These are phyloP conservation scores for Callosobruchus maculatus DNA, from an alignment of 2,888 invertebrate species.

Conservation along the genomic window DNA sequence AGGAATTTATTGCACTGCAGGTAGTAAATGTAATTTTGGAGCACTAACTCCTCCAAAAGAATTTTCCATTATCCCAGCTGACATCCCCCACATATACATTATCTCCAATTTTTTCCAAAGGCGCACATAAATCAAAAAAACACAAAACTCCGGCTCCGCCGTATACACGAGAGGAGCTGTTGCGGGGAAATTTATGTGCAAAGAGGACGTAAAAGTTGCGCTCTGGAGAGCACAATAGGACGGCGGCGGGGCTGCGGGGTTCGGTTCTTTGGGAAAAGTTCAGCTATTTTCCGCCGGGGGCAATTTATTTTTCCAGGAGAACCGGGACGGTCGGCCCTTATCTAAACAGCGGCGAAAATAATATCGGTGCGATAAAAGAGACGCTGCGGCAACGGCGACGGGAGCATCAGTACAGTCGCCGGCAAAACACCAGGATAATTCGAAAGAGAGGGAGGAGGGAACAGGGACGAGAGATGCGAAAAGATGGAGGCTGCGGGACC, in stretches of 20 bases:
- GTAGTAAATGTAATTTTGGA: background rate
- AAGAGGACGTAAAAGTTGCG: slow-evolving; percentile 15
- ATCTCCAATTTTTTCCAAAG: background rate
- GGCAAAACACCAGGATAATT: slow-evolving; percentile 14
- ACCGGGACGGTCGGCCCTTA: slow-evolving; percentile 44
- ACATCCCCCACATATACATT: background rate
- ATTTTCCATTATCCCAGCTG: background rate
- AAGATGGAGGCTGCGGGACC: background rate
- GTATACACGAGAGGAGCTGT: slow-evolving; percentile 17
- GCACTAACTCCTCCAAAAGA: background rate
- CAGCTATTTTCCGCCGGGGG: slow-evolving; percentile 51
- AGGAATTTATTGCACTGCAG: background rate
- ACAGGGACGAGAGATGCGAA: too few relatives aligned
- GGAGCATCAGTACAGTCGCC: slow-evolving; percentile 45
- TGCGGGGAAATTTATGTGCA: slow-evolving; percentile 13
- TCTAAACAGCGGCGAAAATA: slow-evolving; percentile 54
- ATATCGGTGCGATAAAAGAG: slow-evolving; percentile 39
- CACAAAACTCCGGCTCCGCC: slow-evolving; percentile 12
- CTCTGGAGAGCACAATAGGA: slow-evolving; percentile 4
- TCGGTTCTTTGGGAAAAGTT: slow-evolving; percentile 48
- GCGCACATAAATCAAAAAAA: slow-evolving; percentile 3
- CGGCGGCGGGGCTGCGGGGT: slow-evolving; percentile 14
- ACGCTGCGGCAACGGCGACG: slow-evolving; percentile 22
- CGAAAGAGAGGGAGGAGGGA: background rate
- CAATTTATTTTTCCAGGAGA: slow-evolving; percentile 51